Conservation (phyloP, 2,888 invertebrate genomes). For the Microctonus hyperodae region DNA sequence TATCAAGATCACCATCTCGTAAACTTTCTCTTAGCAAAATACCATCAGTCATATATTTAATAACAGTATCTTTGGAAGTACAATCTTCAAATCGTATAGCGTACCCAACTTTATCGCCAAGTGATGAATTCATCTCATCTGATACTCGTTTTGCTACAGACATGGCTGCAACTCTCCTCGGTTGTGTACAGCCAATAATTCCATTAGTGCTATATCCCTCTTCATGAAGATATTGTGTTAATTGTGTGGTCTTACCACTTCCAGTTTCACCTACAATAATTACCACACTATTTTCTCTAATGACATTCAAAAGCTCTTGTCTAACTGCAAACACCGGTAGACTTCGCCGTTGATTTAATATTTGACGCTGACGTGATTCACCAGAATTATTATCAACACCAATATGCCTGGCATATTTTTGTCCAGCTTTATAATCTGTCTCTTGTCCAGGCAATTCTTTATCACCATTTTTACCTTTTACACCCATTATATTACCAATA, state of each 20-base stretch:
- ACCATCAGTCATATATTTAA: conserved; percentile 99
- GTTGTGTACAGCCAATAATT: conserved; percentile 96
- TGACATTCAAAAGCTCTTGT: conserved; percentile 89
- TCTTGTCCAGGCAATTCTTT: conserved; percentile 67
- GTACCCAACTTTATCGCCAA: conserved; percentile 96
- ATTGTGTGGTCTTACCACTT: conserved; percentile 96
- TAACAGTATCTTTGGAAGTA: conserved; percentile 89
- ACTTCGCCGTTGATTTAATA: conserved; percentile 87
- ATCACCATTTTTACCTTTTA: conserved; percentile 70
- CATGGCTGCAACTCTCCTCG: conserved; percentile 98
- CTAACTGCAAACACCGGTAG: conserved; percentile 95
- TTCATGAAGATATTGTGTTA: conserved; percentile 97
- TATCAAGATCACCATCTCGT: conserved; percentile 94
- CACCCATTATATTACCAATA: conserved; percentile 96
- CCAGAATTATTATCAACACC: conserved; percentile 69
- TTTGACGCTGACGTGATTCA: conserved; percentile 82
- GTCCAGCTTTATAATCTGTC: conserved; percentile 87
- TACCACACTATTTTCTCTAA: conserved; percentile 91
- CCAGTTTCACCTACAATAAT: conserved; percentile 96
- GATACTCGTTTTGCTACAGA: conserved; percentile 98
- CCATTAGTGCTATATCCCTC: conserved; percentile 93
- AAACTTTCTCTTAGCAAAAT: conserved; percentile 95
- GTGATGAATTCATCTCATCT: conserved; percentile 92
- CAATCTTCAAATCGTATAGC: conserved; percentile 99
- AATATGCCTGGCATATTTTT: conserved; percentile 97